Evolutionary conservation across 1,140 invertebrate species (phyloP).

Genomic region (Brachionus angularis): DNA sequence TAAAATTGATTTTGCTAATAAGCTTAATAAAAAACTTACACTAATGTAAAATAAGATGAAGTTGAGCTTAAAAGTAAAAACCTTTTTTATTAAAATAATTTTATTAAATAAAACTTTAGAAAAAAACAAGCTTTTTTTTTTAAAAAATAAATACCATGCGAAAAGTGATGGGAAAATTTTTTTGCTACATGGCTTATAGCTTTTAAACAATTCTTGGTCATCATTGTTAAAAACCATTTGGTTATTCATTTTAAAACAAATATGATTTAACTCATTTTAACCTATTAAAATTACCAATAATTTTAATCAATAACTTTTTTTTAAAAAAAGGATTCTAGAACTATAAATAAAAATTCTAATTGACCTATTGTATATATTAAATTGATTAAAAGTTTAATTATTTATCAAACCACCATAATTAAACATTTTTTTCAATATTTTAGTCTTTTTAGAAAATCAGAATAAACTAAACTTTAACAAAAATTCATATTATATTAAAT

Average conservation of each 20-base stretch:
- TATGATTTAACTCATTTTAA: background rate
- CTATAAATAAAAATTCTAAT: too few relatives aligned
- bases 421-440: too few relatives aligned
- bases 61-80: slow-evolving; percentile 28
- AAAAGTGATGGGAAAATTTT: slow-evolving; percentile 26
- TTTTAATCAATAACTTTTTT: too few relatives aligned
- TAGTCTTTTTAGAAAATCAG: too few relatives aligned
- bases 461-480: too few relatives aligned
- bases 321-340: too few relatives aligned
- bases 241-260: slow-evolving; percentile 3
- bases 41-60: slow-evolving; percentile 37
- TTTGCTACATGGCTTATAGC: slow-evolving; percentile 32
- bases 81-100: background rate
- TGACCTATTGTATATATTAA: too few relatives aligned
- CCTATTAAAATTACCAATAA: too few relatives aligned
- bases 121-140: background rate
- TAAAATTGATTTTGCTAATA: background rate
- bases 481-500: too few relatives aligned
- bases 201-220: too few relatives aligned
- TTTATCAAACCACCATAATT: too few relatives aligned
- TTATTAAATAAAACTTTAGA: background rate
- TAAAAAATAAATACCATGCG: slow-evolving; percentile 1
- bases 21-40: background rate
- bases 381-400: too few relatives aligned
- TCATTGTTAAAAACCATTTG: slow-evolving; percentile 2